Evolutionary conservation across 2,113 vertebrate species (phyloP).

Genomic region (Acanthisitta chloris): DNA sequence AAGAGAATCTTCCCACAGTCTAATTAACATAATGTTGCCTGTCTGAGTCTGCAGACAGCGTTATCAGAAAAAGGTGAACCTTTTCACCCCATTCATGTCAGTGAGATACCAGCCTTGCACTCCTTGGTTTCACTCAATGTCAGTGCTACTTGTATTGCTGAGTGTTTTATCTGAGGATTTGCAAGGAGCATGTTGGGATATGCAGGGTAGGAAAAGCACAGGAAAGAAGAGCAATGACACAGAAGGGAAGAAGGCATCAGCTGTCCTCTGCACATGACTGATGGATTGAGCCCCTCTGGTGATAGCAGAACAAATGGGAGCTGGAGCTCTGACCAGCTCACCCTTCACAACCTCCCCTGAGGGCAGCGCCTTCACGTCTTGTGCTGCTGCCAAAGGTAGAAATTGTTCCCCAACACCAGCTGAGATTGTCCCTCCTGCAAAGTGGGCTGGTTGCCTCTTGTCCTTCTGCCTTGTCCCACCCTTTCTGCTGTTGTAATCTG

Average conservation of each 20-base stretch:
- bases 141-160: neutral
- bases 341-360: fast-evolving
- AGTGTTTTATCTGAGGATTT: neutral
- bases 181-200: neutral
- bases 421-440: neutral
- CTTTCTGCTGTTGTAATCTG: neutral
- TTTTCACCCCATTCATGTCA: neutral
- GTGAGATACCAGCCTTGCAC: neutral
- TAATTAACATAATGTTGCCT: neutral
- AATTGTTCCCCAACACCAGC: neutral
- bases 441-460: neutral
- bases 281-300: neutral
- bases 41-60: neutral
- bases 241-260: neutral
- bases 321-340: neutral
- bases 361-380: neutral
- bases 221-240: neutral
- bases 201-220: neutral
- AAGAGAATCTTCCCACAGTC: neutral
- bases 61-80: neutral
- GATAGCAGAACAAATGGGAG: neutral
- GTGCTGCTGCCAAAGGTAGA: neutral
- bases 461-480: neutral
- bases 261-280: neutral
- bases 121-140: neutral